A percentile compares a stretch with the other conserved stretches of the same genome.
phyloP scores from a whole-genome alignment of 2,888 invertebrate genomes.

The Acholoe squamosa region DNA sequence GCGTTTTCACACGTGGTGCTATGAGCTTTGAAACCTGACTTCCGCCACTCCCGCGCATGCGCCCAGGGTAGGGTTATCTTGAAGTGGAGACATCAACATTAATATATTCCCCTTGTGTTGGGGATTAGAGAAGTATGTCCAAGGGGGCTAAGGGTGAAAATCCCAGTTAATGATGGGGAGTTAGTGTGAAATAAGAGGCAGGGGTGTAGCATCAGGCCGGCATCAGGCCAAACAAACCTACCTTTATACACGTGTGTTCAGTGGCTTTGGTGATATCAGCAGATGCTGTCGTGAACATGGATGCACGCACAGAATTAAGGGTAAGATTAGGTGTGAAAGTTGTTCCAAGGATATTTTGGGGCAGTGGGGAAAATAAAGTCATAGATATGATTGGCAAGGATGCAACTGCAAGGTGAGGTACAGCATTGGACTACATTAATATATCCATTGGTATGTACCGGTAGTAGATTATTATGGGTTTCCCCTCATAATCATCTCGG shows the following conservation, averaged over 20 bases:
- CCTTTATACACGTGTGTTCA: not conserved
- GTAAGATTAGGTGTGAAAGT: too few species aligned
- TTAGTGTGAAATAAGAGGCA: not conserved
- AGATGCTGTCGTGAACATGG: not conserved
- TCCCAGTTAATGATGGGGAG: not conserved
- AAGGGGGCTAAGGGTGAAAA: not conserved
- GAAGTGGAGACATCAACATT: slow-evolving; percentile 1
- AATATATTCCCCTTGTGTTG: slow-evolving; percentile 9
- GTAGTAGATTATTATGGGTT: too few species aligned
- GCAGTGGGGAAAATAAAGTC: too few species aligned
- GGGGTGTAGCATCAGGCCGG: not conserved
- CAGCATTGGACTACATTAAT: too few species aligned
- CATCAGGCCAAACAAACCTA: not conserved
- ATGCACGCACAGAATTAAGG: too few species aligned
- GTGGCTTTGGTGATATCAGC: not conserved
- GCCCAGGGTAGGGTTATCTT: not conserved
- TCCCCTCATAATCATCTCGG: too few species aligned
- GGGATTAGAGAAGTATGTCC: not conserved
- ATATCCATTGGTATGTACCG: too few species aligned
- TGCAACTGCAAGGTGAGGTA: too few species aligned
- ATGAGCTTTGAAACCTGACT: slow-evolving; percentile 17
- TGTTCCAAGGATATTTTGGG: too few species aligned
- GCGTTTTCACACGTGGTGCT: slow-evolving; percentile 2
- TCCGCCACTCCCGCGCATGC: not conserved
- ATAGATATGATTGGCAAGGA: too few species aligned